phyloP scores from a whole-genome alignment of 2,113 vertebrate species.

The Laterallus jamaicensis region DNA sequence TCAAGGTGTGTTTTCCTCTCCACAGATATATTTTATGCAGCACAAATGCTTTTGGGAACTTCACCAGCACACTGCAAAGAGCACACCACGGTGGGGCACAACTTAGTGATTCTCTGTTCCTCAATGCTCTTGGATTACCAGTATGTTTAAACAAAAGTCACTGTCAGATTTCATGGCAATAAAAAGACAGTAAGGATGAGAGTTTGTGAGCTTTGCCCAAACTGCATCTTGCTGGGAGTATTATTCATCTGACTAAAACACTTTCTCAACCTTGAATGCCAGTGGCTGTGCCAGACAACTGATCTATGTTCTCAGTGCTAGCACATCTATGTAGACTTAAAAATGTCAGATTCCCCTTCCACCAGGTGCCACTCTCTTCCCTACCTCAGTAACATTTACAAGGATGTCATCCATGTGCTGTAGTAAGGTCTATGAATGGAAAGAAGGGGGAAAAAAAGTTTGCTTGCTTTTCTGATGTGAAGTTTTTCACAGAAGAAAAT shows the following conservation, averaged over 20 bases:
- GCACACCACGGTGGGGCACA: background rate
- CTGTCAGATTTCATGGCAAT: background rate
- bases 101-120: background rate
- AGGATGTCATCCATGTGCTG: background rate
- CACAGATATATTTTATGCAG: background rate
- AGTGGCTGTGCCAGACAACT: background rate
- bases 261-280: background rate
- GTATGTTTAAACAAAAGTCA: background rate
- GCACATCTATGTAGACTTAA: background rate
- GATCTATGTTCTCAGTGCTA: background rate
- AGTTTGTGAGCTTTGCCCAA: background rate
- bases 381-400: background rate
- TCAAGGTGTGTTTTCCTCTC: constrained; percentile 27
- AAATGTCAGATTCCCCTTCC: background rate
- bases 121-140: background rate
- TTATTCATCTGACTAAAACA: background rate
- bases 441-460: background rate
- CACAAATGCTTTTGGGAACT: background rate
- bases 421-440: background rate
- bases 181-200: background rate
- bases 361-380: background rate
- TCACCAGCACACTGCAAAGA: background rate
- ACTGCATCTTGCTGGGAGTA: background rate
- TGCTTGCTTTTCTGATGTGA: background rate
- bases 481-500: background rate